phyloP scores from a whole-genome alignment of 2,888 invertebrate genomes.

The Dolichomitus sp. region DNA sequence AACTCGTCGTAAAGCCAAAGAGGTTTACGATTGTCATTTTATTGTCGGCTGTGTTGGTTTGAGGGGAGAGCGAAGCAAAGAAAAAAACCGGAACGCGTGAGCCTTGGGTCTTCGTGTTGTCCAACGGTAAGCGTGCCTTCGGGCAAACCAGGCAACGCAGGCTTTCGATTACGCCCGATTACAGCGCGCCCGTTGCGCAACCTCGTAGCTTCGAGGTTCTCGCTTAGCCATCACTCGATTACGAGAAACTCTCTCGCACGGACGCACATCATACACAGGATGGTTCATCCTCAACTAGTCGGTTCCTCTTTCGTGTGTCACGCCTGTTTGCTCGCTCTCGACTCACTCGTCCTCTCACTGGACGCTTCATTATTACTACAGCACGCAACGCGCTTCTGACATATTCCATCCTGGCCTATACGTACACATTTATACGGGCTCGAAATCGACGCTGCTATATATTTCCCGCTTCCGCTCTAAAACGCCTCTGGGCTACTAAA shows the following conservation, averaged over 20 bases:
- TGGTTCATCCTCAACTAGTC: constrained; percentile 18
- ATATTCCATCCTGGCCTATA: constrained; percentile 22
- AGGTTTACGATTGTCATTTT: neutral
- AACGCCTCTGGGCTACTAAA: constrained; percentile 65
- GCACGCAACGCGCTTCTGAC: constrained; percentile 39
- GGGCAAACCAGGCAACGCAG: neutral
- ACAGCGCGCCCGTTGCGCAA: constrained; percentile 16
- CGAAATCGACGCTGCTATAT: constrained; percentile 40
- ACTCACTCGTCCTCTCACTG: constrained; percentile 33
- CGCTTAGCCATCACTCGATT: constrained; percentile 25
- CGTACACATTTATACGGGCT: constrained; percentile 1
- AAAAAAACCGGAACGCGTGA: neutral
- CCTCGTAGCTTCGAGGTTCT: neutral
- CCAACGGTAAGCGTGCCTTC: constrained; percentile 1
- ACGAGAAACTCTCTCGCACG: constrained; percentile 40
- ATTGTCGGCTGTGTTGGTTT: neutral
- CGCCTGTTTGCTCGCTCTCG: neutral
- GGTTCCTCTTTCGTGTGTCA: constrained; percentile 34
- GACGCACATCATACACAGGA: constrained; percentile 17
- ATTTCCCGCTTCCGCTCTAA: constrained; percentile 62
- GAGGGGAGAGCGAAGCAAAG: neutral
- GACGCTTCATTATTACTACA: constrained; percentile 44
- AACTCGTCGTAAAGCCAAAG: neutral
- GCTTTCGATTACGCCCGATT: constrained; percentile 16
- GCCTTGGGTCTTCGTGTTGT: neutral